Conservation (phyloP, 1,140 invertebrate genomes). For the Theocolax elegans region DNA sequence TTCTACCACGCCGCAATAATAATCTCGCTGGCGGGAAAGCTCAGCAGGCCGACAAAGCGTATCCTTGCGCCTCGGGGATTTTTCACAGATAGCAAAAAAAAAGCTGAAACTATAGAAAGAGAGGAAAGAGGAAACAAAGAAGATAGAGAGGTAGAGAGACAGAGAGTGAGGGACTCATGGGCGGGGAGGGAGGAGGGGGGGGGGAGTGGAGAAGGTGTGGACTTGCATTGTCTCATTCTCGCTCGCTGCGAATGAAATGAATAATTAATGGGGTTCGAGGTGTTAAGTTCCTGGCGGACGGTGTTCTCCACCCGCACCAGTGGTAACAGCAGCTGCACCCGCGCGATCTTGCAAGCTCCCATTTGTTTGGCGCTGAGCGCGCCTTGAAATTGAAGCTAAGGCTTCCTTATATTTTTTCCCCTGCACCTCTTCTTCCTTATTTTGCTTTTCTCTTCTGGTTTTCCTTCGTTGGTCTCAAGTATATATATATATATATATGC, state of each 20-base stretch:
- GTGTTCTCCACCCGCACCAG: too few species aligned
- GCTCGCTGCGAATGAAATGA: conserved; percentile 60
- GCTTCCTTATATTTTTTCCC: background rate
- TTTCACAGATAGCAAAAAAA: conserved; percentile 12
- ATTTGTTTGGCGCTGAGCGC: conserved; percentile 54
- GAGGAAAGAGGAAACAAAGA: too few species aligned
- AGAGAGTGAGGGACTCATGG: too few species aligned
- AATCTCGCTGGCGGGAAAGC: background rate
- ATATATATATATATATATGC: too few species aligned
- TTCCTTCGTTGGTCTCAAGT: too few species aligned
- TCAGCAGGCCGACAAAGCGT: conserved; percentile 22
- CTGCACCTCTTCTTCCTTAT: background rate
- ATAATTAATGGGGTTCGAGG: conserved; percentile 57
- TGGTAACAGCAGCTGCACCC: conserved; percentile 9
- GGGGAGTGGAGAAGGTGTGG: conserved; percentile 37
- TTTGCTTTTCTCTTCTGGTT: too few species aligned
- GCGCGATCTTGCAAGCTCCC: conserved; percentile 40
- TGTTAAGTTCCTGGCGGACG: conserved; percentile 44
- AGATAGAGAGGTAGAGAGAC: too few species aligned
- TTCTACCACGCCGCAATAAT: background rate
- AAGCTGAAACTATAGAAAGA: background rate
- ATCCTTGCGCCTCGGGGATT: conserved; percentile 42
- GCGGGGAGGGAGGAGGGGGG: conserved; percentile 22
- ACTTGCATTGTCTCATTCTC: conserved; percentile 21
- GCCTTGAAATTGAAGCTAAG: conserved; percentile 49